Conservation (phyloP, 92 coral and sea anemone species). For the Blastomussa wellsi region DNA sequence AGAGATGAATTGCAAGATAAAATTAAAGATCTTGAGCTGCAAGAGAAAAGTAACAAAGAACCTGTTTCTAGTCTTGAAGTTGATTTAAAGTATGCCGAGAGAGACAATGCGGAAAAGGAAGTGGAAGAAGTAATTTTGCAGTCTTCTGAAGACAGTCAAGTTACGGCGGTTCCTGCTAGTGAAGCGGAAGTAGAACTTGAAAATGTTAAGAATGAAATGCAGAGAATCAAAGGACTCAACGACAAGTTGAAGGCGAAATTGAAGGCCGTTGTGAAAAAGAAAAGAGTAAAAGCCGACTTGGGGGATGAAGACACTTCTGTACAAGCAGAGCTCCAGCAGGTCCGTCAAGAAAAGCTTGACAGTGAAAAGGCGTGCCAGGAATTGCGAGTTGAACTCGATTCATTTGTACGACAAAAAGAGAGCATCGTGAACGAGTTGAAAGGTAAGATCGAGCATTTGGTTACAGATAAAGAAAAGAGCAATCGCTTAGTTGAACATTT, state of each 20-base stretch:
- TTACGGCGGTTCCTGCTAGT: neutral
- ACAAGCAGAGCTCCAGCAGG: constrained; percentile 39
- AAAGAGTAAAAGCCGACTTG: constrained; percentile 34
- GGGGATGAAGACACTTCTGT: constrained; percentile 30
- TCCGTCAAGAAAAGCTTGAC: constrained; percentile 54
- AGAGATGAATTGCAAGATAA: constrained; percentile 57
- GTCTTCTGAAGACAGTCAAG: constrained; percentile 19
- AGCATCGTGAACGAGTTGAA: constrained; percentile 47
- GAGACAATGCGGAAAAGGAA: constrained; percentile 24
- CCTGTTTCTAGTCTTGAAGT: constrained; percentile 8
- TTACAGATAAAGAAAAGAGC: constrained; percentile 55
- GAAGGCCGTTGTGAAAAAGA: constrained; percentile 42
- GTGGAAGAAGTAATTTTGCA: constrained; percentile 27
- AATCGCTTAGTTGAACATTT: constrained; percentile 39
- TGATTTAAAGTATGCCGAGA: constrained; percentile 31
- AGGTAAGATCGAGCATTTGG: constrained; percentile 45
- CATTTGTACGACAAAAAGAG: constrained; percentile 71
- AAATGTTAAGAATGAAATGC: constrained; percentile 43
- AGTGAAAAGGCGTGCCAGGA: constrained; percentile 65
- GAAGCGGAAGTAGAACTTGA: constrained; percentile 34
- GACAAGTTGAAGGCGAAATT: constrained; percentile 60
- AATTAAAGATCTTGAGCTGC: constrained; percentile 7
- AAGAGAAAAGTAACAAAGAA: constrained; percentile 19
- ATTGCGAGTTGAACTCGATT: constrained; percentile 67
- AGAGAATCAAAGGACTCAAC: constrained; percentile 40